These are phyloP conservation scores for Odontophorus gujanensis DNA, from an alignment of 2,113 vertebrate species.

Conservation along the genomic window DNA sequence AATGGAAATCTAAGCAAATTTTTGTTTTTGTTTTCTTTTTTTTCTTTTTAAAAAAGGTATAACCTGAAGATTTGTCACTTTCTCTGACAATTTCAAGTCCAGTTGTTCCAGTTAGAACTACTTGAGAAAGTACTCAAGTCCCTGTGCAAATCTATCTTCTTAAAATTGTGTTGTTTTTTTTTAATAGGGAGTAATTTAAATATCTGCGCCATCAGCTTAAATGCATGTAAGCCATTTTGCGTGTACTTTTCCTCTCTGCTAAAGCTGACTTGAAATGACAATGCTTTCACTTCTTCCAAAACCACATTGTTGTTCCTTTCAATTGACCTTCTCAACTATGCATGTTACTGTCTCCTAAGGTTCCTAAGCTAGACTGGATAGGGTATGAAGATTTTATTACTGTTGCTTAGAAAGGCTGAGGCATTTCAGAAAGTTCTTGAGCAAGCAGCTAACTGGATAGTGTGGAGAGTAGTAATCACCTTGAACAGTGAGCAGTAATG, in stretches of 20 bases:
- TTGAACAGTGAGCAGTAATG: background rate
- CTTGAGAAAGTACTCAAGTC: background rate
- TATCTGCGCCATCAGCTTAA: background rate
- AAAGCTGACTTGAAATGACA: background rate
- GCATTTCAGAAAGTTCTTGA: background rate
- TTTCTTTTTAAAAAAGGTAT: background rate
- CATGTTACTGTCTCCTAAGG: background rate
- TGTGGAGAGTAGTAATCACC: background rate
- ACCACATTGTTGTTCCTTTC: background rate
- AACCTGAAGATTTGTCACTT: background rate
- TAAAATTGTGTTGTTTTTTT: background rate
- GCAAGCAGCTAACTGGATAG: background rate
- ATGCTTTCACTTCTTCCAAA: background rate
- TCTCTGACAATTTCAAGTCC: background rate
- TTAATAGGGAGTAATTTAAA: background rate
- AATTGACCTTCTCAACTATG: background rate
- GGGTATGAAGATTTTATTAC: background rate
- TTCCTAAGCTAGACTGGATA: background rate
- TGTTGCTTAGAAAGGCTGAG: background rate
- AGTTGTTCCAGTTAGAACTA: background rate
- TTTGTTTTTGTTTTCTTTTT: too few relatives aligned
- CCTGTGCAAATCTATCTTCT: background rate
- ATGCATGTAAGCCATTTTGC: background rate
- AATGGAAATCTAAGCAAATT: background rate
- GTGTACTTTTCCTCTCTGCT: too few relatives aligned